These are phyloP conservation scores for Potamarius usumacintae DNA, from an alignment of 2,113 vertebrate genomes.

Conservation along the genomic window DNA sequence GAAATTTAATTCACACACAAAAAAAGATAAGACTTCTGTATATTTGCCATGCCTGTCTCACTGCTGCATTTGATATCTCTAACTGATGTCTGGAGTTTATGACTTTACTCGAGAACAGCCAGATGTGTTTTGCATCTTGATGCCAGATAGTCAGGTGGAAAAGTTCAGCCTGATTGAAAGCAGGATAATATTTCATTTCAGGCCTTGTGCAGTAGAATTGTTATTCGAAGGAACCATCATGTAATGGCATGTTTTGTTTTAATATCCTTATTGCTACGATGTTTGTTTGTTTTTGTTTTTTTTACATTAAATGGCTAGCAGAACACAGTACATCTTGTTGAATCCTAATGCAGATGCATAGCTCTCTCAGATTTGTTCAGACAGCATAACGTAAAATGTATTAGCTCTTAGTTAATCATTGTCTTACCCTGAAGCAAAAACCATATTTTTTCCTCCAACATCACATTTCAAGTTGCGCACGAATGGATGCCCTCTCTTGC, in stretches of 20 bases:
- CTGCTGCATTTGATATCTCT: constrained; percentile 5
- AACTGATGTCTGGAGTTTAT: constrained; percentile 53
- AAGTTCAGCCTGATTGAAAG: constrained; percentile 60
- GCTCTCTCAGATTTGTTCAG: constrained; percentile 1
- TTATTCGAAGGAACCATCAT: constrained; percentile 20
- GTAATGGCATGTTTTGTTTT: not conserved
- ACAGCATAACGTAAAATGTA: constrained; percentile 30
- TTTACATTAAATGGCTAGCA: not conserved
- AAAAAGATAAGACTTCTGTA: constrained; percentile 32
- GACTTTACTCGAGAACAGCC: constrained; percentile 60
- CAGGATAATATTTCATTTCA: constrained; percentile 59
- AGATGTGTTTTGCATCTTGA: constrained; percentile 65
- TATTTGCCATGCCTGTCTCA: constrained; percentile 13
- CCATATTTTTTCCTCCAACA: constrained; percentile 18
- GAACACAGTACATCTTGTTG: not conserved
- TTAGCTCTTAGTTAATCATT: constrained; percentile 41
- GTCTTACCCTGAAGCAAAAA: constrained; percentile 37
- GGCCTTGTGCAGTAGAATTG: constrained; percentile 57
- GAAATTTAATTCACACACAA: constrained; percentile 33
- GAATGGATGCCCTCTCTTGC: constrained; percentile 32
- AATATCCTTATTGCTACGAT: not conserved
- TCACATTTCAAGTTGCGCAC: constrained; percentile 31
- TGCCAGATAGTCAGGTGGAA: constrained; percentile 55
- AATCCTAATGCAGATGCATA: constrained; percentile 2
- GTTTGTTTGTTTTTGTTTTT: not conserved